Evolutionary conservation across 1,140 invertebrate species (phyloP).

Genomic region (Diuraphis noxia): DNA sequence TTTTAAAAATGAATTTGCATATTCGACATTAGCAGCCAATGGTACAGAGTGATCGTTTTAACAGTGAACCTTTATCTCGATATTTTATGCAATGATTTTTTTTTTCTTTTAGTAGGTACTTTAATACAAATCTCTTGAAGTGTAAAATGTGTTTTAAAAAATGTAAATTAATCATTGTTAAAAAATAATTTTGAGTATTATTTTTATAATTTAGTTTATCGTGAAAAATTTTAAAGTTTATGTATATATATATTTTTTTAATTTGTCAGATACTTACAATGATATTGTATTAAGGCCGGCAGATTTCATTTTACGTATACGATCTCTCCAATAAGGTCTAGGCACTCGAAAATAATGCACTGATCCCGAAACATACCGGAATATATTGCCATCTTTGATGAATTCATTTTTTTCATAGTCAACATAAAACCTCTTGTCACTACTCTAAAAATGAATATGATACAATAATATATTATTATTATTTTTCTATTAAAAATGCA

Average conservation of each 20-base stretch:
- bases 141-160: background rate
- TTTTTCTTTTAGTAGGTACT: no score
- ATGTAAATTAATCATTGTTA: background rate
- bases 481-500: background rate
- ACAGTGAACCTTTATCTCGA: background rate
- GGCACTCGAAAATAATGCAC: constrained; percentile 91
- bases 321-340: constrained; percentile 79
- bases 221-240: background rate
- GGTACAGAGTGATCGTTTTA: background rate
- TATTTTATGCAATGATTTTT: background rate
- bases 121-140: no score
- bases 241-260: background rate
- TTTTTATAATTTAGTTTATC: background rate
- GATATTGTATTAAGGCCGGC: constrained; percentile 88
- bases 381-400: constrained; percentile 79
- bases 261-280: constrained; percentile 68
- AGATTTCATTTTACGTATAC: constrained; percentile 79
- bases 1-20: background rate
- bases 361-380: constrained; percentile 84
- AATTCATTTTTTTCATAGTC: constrained; percentile 78
- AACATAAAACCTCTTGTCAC: background rate
- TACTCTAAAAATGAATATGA: background rate
- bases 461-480: background rate
- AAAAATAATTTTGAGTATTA: background rate
- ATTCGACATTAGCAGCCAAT: no score